These are phyloP conservation scores for Cloeon dipterum DNA, from an alignment of 2,888 invertebrate genomes.

Conservation along the genomic window DNA sequence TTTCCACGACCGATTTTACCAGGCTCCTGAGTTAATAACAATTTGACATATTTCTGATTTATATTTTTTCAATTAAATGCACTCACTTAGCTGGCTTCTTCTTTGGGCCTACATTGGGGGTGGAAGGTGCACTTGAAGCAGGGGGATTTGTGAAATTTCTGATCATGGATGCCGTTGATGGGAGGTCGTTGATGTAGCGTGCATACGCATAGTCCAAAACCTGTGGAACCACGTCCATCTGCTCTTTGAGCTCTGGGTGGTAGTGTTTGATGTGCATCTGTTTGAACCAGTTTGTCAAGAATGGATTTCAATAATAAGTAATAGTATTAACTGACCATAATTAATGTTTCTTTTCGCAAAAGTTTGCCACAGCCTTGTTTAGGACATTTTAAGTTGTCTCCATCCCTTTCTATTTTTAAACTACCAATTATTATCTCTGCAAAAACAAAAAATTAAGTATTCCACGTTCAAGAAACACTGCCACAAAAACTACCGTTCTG, in stretches of 20 bases:
- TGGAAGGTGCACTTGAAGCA: no score
- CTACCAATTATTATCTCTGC: conserved; percentile 6
- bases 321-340: conserved; percentile 38
- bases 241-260: conserved; percentile 55
- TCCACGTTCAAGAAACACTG: no score
- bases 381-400: conserved; percentile 40
- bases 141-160: no score
- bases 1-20: no score
- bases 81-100: conserved; percentile 1
- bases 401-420: conserved; percentile 7
- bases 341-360: conserved; percentile 71
- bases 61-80: no score
- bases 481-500: no score
- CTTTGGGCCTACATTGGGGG: neutral
- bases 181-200: conserved; percentile 32
- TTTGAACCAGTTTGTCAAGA: no score
- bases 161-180: neutral
- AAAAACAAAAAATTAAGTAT: no score
- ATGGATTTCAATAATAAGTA: no score
- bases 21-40: no score
- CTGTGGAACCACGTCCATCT: conserved; percentile 59
- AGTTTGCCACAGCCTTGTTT: conserved; percentile 67
- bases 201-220: conserved; percentile 69
- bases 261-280: conserved; percentile 86
- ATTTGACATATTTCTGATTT: no score